Evolutionary conservation across 2,888 invertebrate genomes (phyloP).

Genomic region (Melinopterus prodromus): DNA sequence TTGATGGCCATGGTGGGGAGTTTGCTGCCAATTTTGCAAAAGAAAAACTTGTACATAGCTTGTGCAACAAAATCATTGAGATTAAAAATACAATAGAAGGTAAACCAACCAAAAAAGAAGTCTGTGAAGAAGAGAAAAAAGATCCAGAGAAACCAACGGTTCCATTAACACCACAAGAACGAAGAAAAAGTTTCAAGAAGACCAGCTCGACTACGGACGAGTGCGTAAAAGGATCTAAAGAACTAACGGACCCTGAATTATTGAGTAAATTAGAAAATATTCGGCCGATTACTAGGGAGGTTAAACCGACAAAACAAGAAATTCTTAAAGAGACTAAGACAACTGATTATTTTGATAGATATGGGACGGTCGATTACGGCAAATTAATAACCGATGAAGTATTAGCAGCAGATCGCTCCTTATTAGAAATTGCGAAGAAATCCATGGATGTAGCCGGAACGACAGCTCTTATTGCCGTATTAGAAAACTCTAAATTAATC

Average conservation of each 20-base stretch:
- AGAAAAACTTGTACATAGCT: constrained; percentile 83
- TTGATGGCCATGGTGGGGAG: constrained; percentile 96
- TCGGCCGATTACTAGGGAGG: constrained; percentile 69
- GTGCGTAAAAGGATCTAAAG: constrained; percentile 60
- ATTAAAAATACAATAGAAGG: constrained; percentile 74
- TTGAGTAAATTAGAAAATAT: constrained; percentile 71
- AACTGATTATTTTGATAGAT: constrained; percentile 73
- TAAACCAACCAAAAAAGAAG: constrained; percentile 50
- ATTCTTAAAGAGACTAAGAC: constrained; percentile 62
- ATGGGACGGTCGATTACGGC: constrained; percentile 81
- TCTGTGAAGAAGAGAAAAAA: constrained; percentile 54
- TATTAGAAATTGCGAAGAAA: constrained; percentile 85
- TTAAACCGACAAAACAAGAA: constrained; percentile 63
- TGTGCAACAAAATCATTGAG: constrained; percentile 79
- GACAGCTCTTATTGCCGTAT: constrained; percentile 88
- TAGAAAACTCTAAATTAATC: constrained; percentile 82
- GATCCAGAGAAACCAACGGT: constrained; percentile 61
- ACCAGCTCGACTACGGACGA: constrained; percentile 66
- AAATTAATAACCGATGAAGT: constrained; percentile 88
- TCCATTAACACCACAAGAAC: constrained; percentile 61
- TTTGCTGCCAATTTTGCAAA: constrained; percentile 93
- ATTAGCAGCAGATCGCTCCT: constrained; percentile 80
- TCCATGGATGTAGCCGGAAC: constrained; percentile 83
- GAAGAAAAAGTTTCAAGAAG: constrained; percentile 74
- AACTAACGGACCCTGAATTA: constrained; percentile 74